These are phyloP conservation scores for Erpobdella octoculata DNA, from an alignment of 2,888 invertebrate genomes.

Conservation along the genomic window DNA sequence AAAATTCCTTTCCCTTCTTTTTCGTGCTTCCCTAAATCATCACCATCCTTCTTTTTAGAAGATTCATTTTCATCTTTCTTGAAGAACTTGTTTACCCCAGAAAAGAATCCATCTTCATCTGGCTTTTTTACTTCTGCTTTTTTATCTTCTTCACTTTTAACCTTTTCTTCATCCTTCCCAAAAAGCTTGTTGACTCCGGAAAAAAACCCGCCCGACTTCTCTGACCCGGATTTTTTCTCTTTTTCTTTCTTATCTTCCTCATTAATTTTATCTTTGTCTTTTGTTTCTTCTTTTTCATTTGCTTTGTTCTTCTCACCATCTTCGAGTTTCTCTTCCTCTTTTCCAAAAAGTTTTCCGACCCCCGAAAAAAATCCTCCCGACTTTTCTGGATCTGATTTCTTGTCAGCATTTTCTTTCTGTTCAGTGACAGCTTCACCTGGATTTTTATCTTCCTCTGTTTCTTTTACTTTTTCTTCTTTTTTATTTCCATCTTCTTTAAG, in stretches of 20 bases:
- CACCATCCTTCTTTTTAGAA: background rate
- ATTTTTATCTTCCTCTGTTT: background rate
- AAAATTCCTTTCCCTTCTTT: slow-evolving; percentile 2
- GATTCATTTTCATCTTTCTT: slow-evolving; percentile 1
- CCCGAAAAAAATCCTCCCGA: background rate
- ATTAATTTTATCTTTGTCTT: background rate
- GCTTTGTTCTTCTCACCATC: background rate
- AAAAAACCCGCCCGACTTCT: background rate
- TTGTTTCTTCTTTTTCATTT: background rate
- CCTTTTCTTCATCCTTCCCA: background rate
- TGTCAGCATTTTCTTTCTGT: background rate
- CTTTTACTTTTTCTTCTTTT: background rate
- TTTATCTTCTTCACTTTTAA: background rate
- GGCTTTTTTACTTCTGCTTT: background rate
- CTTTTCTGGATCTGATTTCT: background rate
- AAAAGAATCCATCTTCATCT: slow-evolving; percentile 16
- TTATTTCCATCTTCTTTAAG: background rate
- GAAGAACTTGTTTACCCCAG: background rate
- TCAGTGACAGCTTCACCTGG: background rate
- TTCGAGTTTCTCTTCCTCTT: background rate
- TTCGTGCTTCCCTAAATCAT: background rate
- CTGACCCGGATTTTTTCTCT: background rate
- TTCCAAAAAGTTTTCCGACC: background rate
- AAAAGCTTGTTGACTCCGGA: slow-evolving; percentile 1
- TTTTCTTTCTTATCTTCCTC: background rate